phyloP scores from a whole-genome alignment of 2,113 vertebrate genomes.

The Hippoglossus stenolepis region DNA sequence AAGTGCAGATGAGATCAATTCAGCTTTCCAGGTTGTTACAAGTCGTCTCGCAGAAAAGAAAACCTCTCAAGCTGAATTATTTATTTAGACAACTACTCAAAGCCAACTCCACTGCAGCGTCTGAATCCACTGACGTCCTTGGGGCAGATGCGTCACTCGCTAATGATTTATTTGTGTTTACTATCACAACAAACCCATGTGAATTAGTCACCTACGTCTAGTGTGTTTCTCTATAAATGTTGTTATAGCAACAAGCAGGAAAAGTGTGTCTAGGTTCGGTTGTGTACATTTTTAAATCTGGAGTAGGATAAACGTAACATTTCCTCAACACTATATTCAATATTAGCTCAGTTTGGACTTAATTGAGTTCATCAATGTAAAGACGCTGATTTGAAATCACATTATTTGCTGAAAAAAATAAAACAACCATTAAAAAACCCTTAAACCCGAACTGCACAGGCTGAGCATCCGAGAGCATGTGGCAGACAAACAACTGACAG shows the following conservation, averaged over 20 bases:
- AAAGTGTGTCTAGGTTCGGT: too few species aligned
- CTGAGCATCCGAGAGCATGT: too few species aligned
- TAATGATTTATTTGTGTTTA: not conserved
- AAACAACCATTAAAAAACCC: too few species aligned
- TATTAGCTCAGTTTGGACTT: not conserved
- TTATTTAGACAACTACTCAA: too few species aligned
- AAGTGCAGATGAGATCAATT: not conserved
- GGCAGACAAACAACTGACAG: too few species aligned
- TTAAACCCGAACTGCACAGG: too few species aligned
- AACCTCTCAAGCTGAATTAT: not conserved
- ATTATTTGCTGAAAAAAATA: conserved; percentile 1
- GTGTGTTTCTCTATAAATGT: not conserved
- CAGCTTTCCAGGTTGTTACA: not conserved
- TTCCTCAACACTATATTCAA: not conserved
- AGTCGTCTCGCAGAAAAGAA: not conserved
- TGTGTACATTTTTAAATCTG: too few species aligned
- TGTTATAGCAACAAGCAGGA: too few species aligned
- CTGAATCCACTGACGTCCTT: not conserved
- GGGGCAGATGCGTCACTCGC: not conserved
- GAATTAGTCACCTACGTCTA: not conserved
- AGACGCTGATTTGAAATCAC: not conserved
- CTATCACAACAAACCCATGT: not conserved
- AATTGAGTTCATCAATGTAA: not conserved
- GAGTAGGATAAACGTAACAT: not conserved
- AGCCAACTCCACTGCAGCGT: not conserved